These are phyloP conservation scores for Acipenser oxyrinchus DNA, from an alignment of 2,797 vertebrate species.

Conservation along the genomic window DNA sequence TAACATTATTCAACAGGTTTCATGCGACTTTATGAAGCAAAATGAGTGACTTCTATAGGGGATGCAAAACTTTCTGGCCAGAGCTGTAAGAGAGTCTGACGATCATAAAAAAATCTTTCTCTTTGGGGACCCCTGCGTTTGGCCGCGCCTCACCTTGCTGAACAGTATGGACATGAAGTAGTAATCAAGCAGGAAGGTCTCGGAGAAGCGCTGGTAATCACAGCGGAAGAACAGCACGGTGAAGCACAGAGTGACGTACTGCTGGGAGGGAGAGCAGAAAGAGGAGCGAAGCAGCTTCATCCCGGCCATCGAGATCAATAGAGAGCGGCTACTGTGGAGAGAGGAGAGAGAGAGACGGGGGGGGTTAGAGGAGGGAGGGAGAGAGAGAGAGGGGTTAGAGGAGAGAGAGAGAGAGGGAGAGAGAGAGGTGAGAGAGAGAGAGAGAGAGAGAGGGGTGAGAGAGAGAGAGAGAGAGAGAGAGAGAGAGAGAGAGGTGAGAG, in stretches of 20 bases:
- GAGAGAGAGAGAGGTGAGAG: background rate
- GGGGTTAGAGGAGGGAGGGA: background rate
- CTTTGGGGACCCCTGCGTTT: no score
- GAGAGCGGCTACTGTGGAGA: constrained; percentile 63
- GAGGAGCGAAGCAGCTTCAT: constrained; percentile 82
- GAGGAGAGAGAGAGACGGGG: background rate
- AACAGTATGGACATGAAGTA: constrained; percentile 86
- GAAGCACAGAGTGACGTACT: constrained; percentile 83
- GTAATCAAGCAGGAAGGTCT: constrained; percentile 84
- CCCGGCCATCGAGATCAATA: constrained; percentile 81
- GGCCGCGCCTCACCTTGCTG: constrained; percentile 67
- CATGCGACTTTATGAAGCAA: no score
- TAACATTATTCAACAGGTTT: no score
- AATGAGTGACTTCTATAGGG: no score
- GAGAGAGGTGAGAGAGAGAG: no score
- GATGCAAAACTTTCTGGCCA: no score
- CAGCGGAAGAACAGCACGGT: constrained; percentile 84
- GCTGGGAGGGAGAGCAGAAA: constrained; percentile 77
- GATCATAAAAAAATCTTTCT: no score
- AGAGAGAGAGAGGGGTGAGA: no score
- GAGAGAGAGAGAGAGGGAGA: no score
- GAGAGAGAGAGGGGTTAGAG: background rate
- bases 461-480: no score
- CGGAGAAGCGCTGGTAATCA: constrained; percentile 78
- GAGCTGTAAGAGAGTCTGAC: no score